Percentiles rank a stretch among this genome's conserved stretches.
Evolutionary conservation across 2,888 invertebrate genomes (phyloP).

Genomic region (Myopa testacea): DNA sequence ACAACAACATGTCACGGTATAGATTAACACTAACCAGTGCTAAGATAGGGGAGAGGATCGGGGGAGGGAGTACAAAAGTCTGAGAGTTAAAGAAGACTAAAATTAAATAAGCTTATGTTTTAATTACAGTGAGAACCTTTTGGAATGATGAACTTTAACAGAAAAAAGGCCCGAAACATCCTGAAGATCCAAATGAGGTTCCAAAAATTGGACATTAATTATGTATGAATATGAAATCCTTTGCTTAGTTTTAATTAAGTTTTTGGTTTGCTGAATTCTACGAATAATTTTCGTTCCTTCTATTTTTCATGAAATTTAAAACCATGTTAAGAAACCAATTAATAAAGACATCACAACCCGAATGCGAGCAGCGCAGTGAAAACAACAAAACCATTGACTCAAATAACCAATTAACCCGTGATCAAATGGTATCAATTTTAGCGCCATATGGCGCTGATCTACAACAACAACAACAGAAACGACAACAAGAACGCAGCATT

Average conservation of each 20-base stretch:
- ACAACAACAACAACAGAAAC: conserved; percentile 11
- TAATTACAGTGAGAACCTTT: neutral
- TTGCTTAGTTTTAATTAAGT: too few species aligned
- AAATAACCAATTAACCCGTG: conserved; percentile 33
- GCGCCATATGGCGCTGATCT: conserved; percentile 8
- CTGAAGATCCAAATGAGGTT: too few species aligned
- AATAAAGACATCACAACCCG: conserved; percentile 31
- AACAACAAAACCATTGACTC: conserved; percentile 2
- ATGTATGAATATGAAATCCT: too few species aligned
- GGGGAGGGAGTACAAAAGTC: neutral
- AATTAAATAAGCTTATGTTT: neutral
- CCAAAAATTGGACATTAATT: too few species aligned
- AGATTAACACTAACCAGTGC: neutral
- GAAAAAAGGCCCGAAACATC: too few species aligned
- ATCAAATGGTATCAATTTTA: conserved; percentile 22
- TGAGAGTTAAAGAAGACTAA: too few species aligned
- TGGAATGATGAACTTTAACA: too few species aligned
- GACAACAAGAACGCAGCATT: neutral
- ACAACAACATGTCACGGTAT: neutral
- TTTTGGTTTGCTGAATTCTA: too few species aligned
- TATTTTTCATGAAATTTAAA: conserved; percentile 16
- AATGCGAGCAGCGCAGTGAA: neutral
- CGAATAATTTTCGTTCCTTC: too few species aligned
- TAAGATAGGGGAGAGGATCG: neutral
- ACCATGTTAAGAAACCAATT: conserved; percentile 25